Conservation (phyloP, 2,113 vertebrate genomes). For the Myrmecophaga tridactyla region DNA sequence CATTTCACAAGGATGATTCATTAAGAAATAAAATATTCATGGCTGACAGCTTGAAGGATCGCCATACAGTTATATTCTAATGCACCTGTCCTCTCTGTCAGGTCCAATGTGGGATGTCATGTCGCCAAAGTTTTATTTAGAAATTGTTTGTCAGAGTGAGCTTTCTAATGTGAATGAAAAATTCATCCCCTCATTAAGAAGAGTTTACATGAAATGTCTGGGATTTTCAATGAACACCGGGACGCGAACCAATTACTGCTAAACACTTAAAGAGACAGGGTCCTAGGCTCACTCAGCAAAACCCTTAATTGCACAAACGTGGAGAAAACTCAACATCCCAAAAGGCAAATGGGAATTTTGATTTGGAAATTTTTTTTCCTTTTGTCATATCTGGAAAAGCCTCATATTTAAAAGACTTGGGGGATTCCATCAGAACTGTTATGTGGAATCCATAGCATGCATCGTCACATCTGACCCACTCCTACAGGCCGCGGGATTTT, state of each 20-base stretch:
- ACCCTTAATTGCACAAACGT: conserved; percentile 76
- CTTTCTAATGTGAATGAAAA: conserved; percentile 95
- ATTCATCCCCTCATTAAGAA: conserved; percentile 96
- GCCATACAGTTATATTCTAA: conserved; percentile 98
- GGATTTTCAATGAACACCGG: conserved; percentile 91
- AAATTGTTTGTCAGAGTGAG: conserved; percentile 92
- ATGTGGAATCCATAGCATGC: neutral
- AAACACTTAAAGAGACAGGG: conserved; percentile 89
- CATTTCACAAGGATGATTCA: conserved; percentile 94
- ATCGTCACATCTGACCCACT: neutral
- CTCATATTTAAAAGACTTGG: conserved; percentile 42
- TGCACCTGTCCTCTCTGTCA: conserved; percentile 99
- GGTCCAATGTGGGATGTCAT: conserved; percentile 96
- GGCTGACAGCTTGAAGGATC: conserved; percentile 99
- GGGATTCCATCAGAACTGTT: neutral
- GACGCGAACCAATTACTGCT: conserved; percentile 94
- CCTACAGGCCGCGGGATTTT: neutral
- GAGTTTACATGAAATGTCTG: conserved; percentile 92
- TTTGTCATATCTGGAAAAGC: conserved; percentile 49
- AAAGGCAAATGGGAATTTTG: conserved; percentile 79
- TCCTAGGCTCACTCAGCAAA: conserved; percentile 84
- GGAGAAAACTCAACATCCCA: conserved; percentile 76
- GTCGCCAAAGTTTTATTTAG: conserved; percentile 95
- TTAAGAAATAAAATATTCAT: conserved; percentile 96
- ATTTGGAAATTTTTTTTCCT: conserved; percentile 70